Base-by-base conservation (phyloP, 2,797 vertebrate genomes). In the Esox lucius region DNA sequence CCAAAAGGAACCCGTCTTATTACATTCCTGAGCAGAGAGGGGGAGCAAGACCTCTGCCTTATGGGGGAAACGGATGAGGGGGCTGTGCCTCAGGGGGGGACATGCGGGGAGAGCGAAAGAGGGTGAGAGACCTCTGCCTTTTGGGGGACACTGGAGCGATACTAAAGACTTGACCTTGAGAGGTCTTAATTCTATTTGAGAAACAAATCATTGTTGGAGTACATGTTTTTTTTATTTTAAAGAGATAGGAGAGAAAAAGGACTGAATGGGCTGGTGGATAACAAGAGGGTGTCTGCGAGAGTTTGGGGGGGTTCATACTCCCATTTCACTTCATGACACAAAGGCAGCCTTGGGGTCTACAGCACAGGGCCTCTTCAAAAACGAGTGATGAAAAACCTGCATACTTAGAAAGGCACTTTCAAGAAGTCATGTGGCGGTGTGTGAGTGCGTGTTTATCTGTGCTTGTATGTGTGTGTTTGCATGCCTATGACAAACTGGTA, bases 1-100 rank as follows among this genome's bases (percentile, higher is more conserved):
- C 93, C 90, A 92, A 89, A 93, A 92, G 89, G 92, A 95, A 95
- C 88, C 85, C 82, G 88, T 84, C 93, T 95, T 95, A 96, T 95
- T 95, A 94, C 94, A 95, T 96, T 96, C 94, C 93, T 95, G 91
- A 94, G 93, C 89, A 85, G 56, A 61, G 56, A 89, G 85, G 80
- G 78, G 89, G 86, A 90, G 91, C 89, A 89, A 91, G 87, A 81
- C 90, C 92, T 91, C 87, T 92, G 87, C 90, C 92, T 80, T 66
- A 90, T 93, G 93, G 84, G 83, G 87, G 86, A 82, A 83, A 84
- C 61, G 42, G 42, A 46, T 11, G 42, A 46, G 9, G 42, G 42
- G 42, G 42, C 6, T 46, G 42, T 46, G 42, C 42, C 42, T 46
- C 56, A 19, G 7, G 9, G 26, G 26, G n/a, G n/a, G 31, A 31